Base-by-base conservation (phyloP, 2,888 invertebrate genomes). In the Xestobium rufovillosum region DNA sequence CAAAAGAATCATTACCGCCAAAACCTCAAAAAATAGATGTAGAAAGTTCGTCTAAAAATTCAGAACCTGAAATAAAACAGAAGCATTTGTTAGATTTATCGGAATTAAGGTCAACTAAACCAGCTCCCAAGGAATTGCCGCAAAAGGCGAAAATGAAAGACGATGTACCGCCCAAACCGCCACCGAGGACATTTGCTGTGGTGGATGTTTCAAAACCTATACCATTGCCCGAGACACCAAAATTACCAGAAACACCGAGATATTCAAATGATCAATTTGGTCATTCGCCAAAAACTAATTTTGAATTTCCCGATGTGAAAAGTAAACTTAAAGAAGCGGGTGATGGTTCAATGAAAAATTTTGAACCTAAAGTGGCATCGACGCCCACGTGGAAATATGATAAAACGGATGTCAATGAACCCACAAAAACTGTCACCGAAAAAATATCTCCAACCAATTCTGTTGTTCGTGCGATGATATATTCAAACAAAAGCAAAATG, bases 401-500 rank as follows among this genome's bases (percentile, higher is more conserved):
- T 19, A 8, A 8, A 8, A n/a, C 23, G 6, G 23, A 19, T 19
- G 23, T 19, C 6, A n/a, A 19, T 6, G 23, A 19, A 19, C 6
- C 23, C n/a, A n/a, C 6, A 35, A 39, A 55, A 42, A 51, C 49
- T 33, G 45, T 48, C 11, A 51, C 52, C 28, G 61, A 60, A 26
- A 66, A 67, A 49, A 56, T 60, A 10, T 75, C 72, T 1, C 71
- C 74, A 0, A 65, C 57, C 31, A 67, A 69, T 41, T 67, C 70
- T 29, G 68, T 70, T 15, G 70, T 71, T 2, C 58, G 74, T n/a
- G 72, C 71, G 12, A 71, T 76, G 45, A 73, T 76, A 52, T 71
- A 72, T 14, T 63, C 70, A 0, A 69, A 70, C 41, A 78, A 80
- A 56, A 73, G 72, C 1, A 64, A 76, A 42, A 75, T 75, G n/a